Conservation (phyloP, 2,797 vertebrate species). For the Halcyon chelicuti region DNA sequence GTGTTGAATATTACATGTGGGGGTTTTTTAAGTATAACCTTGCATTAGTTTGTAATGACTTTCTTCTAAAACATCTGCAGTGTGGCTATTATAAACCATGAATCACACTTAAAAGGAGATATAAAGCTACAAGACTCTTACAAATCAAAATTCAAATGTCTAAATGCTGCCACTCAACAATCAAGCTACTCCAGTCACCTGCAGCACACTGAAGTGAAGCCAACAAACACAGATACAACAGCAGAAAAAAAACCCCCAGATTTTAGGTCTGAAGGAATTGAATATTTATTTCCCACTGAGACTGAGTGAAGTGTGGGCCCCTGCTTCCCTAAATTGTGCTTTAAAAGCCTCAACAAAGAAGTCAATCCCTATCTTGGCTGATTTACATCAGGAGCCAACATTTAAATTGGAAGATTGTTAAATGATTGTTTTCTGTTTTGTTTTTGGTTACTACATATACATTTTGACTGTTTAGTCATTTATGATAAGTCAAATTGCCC, state of each 20-base stretch:
- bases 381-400: not conserved
- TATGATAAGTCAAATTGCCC: not conserved
- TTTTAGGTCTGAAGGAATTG: not conserved
- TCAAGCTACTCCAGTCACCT: not conserved
- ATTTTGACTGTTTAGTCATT: not conserved
- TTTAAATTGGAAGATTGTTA: not conserved
- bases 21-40: not conserved
- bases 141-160: not conserved
- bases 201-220: not conserved
- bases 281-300: not conserved
- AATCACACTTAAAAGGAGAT: not conserved
- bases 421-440: not conserved
- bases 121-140: not conserved
- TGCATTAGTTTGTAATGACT: not conserved
- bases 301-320: not conserved
- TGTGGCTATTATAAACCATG: constrained; percentile 6
- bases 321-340: not conserved
- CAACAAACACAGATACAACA: not conserved
- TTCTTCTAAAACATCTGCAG: constrained; percentile 3
- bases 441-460: not conserved
- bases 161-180: not conserved
- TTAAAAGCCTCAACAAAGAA: not conserved
- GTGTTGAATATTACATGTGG: not conserved
- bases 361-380: not conserved
- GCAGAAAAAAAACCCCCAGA: not conserved